Percentiles rank a stretch among this genome's conserved stretches.
phyloP scores from a whole-genome alignment of 2,888 invertebrate genomes.

The Meloe dianella region DNA sequence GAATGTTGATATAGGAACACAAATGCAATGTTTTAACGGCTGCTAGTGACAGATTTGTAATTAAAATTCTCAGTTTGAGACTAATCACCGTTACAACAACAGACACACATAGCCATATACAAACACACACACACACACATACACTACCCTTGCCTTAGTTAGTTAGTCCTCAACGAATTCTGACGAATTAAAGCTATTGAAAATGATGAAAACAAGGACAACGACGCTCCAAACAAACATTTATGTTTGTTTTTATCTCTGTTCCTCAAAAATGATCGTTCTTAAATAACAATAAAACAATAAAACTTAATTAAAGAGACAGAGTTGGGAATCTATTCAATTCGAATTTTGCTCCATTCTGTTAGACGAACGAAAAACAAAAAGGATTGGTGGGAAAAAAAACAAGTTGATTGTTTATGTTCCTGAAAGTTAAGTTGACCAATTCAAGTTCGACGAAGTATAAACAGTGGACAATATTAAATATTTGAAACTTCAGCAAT shows the following conservation, averaged over 20 bases:
- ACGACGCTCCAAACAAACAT: not conserved
- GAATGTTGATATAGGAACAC: constrained; percentile 7
- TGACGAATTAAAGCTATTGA: not conserved
- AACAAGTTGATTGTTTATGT: too few relatives aligned
- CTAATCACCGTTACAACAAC: constrained; percentile 43
- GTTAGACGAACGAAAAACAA: constrained; percentile 6
- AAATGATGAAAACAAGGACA: not conserved
- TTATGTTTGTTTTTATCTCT: not conserved
- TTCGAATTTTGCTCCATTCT: constrained; percentile 34
- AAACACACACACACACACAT: constrained; percentile 37
- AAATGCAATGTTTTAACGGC: constrained; percentile 40
- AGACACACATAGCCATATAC: constrained; percentile 32
- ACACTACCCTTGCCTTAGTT: not conserved
- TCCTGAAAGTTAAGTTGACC: too few relatives aligned
- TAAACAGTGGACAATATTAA: too few relatives aligned
- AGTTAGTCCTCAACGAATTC: not conserved
- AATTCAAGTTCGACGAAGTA: too few relatives aligned
- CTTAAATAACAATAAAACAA: constrained; percentile 48
- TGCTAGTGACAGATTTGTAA: constrained; percentile 52
- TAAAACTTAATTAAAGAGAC: constrained; percentile 50
- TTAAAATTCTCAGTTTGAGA: constrained; percentile 51
- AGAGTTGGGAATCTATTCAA: constrained; percentile 38
- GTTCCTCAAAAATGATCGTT: constrained; percentile 41
- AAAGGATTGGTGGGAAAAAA: not conserved
- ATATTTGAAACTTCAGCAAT: too few relatives aligned